Conservation (phyloP, 1,140 invertebrate species). For the Bicyclus anynana region DNA sequence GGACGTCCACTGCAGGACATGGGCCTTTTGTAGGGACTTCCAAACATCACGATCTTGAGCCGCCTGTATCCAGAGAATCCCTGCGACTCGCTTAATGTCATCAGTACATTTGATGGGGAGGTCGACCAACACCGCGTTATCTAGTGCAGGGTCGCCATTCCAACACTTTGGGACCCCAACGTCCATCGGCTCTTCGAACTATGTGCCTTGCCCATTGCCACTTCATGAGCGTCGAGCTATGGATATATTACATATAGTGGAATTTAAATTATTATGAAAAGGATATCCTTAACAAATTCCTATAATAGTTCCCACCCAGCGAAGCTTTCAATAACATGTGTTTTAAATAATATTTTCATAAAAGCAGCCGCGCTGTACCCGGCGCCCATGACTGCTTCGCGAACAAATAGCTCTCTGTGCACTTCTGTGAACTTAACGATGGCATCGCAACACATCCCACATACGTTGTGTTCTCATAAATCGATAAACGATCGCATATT, state of each 20-base stretch:
- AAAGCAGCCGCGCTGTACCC: conserved; percentile 31
- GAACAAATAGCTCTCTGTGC: conserved; percentile 58
- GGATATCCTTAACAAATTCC: conserved; percentile 10
- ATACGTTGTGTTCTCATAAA: conserved; percentile 40
- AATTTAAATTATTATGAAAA: neutral
- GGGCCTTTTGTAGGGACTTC: no score
- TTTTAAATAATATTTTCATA: conserved; percentile 50
- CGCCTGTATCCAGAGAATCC: no score
- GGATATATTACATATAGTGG: neutral
- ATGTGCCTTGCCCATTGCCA: no score
- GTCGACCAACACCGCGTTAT: no score
- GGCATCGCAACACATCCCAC: conserved; percentile 35
- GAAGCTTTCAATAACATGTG: conserved; percentile 18
- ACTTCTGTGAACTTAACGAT: conserved; percentile 60
- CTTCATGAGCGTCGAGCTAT: no score
- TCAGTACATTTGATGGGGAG: no score
- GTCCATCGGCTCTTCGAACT: no score
- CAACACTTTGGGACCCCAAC: no score
- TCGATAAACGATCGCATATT: conserved; percentile 41
- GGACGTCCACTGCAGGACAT: no score
- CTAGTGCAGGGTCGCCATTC: no score
- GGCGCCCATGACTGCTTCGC: neutral
- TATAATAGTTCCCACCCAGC: conserved; percentile 13
- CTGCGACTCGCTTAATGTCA: no score
- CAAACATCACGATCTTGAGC: no score